A percentile compares a stretch with the other conserved stretches of the same genome.
phyloP scores from a whole-genome alignment of 2,888 invertebrate species.

The Beris morrisii region DNA sequence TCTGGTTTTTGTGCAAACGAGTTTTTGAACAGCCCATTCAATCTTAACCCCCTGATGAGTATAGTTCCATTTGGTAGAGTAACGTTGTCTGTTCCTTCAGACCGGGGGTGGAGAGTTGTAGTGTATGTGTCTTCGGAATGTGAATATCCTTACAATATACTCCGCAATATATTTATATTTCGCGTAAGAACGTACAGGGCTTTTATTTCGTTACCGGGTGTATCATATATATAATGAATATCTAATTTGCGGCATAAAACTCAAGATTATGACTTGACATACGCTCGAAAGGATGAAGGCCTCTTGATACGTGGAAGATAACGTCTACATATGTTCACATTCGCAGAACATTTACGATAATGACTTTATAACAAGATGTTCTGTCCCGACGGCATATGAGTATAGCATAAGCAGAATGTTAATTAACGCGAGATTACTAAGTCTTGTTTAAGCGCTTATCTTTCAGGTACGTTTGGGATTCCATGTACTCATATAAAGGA shows the following conservation, averaged over 20 bases:
- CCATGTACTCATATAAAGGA: too few species aligned
- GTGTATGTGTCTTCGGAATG: too few species aligned
- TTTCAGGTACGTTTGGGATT: too few species aligned
- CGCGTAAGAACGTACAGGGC: neutral
- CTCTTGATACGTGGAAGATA: conserved; percentile 2
- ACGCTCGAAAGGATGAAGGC: neutral
- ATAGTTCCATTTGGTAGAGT: conserved; percentile 12
- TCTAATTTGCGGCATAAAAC: conserved; percentile 22
- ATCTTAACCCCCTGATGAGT: conserved; percentile 17
- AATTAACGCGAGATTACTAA: too few species aligned
- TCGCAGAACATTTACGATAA: conserved; percentile 2
- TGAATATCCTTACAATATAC: too few species aligned
- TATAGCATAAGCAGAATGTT: too few species aligned
- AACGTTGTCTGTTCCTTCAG: neutral
- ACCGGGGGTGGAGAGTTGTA: too few species aligned
- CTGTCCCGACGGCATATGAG: too few species aligned
- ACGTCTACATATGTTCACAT: neutral
- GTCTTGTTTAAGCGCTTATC: too few species aligned
- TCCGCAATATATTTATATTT: neutral
- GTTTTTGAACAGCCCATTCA: conserved; percentile 17
- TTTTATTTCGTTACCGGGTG: neutral
- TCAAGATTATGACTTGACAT: neutral
- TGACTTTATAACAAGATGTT: too few species aligned
- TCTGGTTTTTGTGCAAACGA: neutral
- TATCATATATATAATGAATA: conserved; percentile 19